phyloP scores from a whole-genome alignment of 2,888 invertebrate genomes.

The Drosophila robusta region DNA sequence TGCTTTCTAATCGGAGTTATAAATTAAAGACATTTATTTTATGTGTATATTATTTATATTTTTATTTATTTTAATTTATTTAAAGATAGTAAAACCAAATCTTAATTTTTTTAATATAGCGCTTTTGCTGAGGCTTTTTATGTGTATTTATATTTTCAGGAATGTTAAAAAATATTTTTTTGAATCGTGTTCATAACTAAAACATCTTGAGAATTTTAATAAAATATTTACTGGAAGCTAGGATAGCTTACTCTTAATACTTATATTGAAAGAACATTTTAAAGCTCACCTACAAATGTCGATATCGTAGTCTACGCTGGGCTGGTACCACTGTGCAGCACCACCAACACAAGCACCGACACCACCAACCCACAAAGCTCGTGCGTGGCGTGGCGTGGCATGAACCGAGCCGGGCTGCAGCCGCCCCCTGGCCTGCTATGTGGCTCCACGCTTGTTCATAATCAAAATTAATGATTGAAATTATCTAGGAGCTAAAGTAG shows the following conservation, averaged over 20 bases:
- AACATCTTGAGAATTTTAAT: too few species aligned
- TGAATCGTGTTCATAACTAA: too few species aligned
- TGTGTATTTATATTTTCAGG: too few species aligned
- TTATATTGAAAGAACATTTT: background rate
- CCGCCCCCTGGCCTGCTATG: conserved; percentile 35
- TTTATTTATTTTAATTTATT: too few species aligned
- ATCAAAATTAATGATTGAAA: conserved; percentile 83
- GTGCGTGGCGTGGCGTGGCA: conserved; percentile 53
- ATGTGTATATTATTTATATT: too few species aligned
- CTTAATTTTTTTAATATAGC: too few species aligned
- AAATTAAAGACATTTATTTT: too few species aligned
- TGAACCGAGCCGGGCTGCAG: conserved; percentile 33
- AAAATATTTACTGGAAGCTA: too few species aligned
- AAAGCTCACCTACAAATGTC: background rate
- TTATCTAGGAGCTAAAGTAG: conserved; percentile 82
- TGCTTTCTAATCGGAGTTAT: too few species aligned
- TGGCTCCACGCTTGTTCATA: conserved; percentile 74
- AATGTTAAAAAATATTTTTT: too few species aligned
- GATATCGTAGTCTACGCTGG: background rate
- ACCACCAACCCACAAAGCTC: conserved; percentile 48
- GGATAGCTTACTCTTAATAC: background rate
- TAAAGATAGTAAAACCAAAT: too few species aligned
- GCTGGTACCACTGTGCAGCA: conserved; percentile 35
- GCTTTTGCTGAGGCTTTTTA: too few species aligned
- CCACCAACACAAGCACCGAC: conserved; percentile 2